Evolutionary conservation across 2,113 vertebrate genomes (phyloP), one percentile per base, ranked within the genome.

Genomic region (Sisor rabdophorus): DNA sequence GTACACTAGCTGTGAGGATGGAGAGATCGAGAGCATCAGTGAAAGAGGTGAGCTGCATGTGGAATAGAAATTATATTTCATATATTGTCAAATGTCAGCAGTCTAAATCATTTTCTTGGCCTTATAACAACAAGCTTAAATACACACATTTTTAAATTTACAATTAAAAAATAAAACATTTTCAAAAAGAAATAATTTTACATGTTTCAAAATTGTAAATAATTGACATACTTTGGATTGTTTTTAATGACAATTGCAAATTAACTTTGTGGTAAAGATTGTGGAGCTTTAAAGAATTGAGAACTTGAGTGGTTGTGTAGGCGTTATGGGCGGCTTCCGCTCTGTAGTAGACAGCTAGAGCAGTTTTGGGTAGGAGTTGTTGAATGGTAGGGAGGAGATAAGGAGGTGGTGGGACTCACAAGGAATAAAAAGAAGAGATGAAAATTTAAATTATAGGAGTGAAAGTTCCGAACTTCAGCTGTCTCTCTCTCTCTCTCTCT

Each of bases 1-100:
- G 90, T 98, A 97, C 92, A 97, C 95, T 85, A 99, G 96, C 91
- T 98, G 95, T 86, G 97, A 99, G 87, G 97, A 99, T 81, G 95
- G 94, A 64, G 96, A 99, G 91, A 95, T 98, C 56, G 95, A 98
- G 91, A 98, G 96, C 80, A 91, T 97, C 86, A 97, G 95, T 82
- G 97, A 98, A 88, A 95, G 96, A 94, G 97, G 96, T 97, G 86
- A 94, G 91, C 74, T 61, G 53, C 30, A 65, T 60, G 40, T 7
- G 55, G 17, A 69, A 19, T 4, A 58, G 24, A 69, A 28, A 24
- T 22, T 50, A 15, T 2, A 67, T 58, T 48, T 68, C 6, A 7
- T 20, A 28, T 59, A 28, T 20, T 48, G 16, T 28, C 11, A 44
- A 44, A 44, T 44, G 17, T 19, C 3, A 36, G 11, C n/a, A 44